Conservation (phyloP, 2,113 vertebrate species). For the Marcusenius ussheri region DNA sequence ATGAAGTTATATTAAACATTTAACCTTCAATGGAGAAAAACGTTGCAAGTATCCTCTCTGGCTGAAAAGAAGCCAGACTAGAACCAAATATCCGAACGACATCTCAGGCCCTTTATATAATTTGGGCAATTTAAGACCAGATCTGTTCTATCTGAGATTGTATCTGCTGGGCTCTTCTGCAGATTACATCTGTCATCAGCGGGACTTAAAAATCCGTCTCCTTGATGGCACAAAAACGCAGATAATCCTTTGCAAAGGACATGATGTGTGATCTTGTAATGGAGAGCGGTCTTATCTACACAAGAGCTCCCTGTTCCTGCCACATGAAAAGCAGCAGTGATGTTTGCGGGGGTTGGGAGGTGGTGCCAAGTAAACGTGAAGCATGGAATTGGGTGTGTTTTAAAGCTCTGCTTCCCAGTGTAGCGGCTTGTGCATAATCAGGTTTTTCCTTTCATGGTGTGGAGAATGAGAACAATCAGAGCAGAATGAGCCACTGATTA, state of each 20-base stretch:
- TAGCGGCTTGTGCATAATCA: not conserved
- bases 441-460: not conserved
- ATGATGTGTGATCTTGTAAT: not conserved
- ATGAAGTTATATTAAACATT: not conserved
- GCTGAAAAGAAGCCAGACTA: not conserved
- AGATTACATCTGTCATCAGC: not conserved
- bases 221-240: not conserved
- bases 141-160: not conserved
- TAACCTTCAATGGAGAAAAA: not conserved
- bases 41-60: not conserved
- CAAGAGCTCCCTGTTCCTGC: not conserved
- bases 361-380: not conserved
- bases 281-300: slow-evolving; percentile 5
- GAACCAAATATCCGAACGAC: not conserved
- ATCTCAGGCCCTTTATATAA: not conserved
- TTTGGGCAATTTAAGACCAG: not conserved
- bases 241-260: not conserved
- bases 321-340: not conserved
- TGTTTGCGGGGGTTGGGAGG: not conserved
- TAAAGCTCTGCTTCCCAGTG: not conserved
- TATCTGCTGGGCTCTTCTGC: not conserved
- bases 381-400: not conserved
- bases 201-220: not conserved
- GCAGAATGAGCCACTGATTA: not conserved
- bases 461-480: not conserved